These are phyloP conservation scores for Orcinus orca DNA, from an alignment of 2,113 vertebrate genomes.

Conservation along the genomic window DNA sequence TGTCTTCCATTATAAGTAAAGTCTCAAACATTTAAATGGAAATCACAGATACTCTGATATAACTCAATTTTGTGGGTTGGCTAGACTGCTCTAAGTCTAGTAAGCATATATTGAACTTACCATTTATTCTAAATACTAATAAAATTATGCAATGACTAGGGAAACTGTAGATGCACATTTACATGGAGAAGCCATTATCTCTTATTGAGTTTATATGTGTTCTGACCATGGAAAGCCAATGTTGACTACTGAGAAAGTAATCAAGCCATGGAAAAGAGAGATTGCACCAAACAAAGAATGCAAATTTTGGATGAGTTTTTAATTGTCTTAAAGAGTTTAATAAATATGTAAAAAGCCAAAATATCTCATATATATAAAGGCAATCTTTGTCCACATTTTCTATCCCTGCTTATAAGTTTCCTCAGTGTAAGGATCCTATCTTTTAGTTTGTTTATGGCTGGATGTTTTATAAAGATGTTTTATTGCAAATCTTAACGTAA, in stretches of 20 bases:
- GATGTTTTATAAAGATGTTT: not conserved
- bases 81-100: not conserved
- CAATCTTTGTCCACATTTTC: not conserved
- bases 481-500: not conserved
- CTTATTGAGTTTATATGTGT: not conserved
- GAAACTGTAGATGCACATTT: conserved; percentile 3
- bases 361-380: not conserved
- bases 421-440: not conserved
- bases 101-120: not conserved
- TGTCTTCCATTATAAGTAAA: not conserved
- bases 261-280: not conserved
- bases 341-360: not conserved
- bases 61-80: conserved; percentile 1
- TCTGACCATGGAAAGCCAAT: not conserved
- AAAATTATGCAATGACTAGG: not conserved
- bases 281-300: not conserved
- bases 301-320: not conserved
- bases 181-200: not conserved
- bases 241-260: not conserved
- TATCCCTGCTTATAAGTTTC: not conserved
- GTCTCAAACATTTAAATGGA: not conserved
- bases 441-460: not conserved
- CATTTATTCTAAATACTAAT: conserved; percentile 22
- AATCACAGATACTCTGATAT: conserved; percentile 26
- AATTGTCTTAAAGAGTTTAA: not conserved